Conservation (phyloP, 2,797 vertebrate genomes). For the Threskiornis aethiopicus region DNA sequence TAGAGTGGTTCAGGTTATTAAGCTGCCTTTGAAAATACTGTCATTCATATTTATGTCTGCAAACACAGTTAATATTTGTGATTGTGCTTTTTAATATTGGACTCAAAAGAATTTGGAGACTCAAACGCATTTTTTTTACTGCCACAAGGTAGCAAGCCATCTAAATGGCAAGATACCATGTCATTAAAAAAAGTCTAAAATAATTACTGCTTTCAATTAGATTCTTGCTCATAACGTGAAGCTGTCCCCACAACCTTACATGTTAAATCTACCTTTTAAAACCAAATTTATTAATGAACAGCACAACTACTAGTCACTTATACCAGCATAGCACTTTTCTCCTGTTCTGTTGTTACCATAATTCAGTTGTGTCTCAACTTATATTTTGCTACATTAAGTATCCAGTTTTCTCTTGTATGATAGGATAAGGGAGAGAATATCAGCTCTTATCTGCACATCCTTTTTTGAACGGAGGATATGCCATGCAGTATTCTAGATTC, state of each 20-base stretch:
- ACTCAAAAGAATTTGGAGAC: neutral
- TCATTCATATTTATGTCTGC: neutral
- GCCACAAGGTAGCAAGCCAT: neutral
- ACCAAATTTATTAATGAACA: neutral
- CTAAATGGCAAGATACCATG: neutral
- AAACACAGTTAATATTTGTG: conserved; percentile 8
- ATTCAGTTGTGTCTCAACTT: neutral
- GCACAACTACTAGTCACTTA: neutral
- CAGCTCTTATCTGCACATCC: neutral
- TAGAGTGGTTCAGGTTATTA: conserved; percentile 14
- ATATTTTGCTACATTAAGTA: neutral
- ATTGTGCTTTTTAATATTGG: neutral
- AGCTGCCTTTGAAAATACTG: conserved; percentile 12
- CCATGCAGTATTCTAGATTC: neutral
- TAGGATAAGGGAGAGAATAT: neutral
- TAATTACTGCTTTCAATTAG: neutral
- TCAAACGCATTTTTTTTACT: neutral
- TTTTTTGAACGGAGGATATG: neutral
- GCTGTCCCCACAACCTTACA: neutral
- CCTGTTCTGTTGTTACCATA: neutral
- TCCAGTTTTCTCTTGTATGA: neutral
- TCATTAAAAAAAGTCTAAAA: neutral
- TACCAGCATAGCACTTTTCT: neutral
- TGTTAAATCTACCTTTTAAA: neutral
- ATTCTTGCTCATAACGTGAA: neutral